These are phyloP conservation scores for Kryptolebias ocellatus DNA, from an alignment of 2,797 vertebrate genomes.

Conservation along the genomic window DNA sequence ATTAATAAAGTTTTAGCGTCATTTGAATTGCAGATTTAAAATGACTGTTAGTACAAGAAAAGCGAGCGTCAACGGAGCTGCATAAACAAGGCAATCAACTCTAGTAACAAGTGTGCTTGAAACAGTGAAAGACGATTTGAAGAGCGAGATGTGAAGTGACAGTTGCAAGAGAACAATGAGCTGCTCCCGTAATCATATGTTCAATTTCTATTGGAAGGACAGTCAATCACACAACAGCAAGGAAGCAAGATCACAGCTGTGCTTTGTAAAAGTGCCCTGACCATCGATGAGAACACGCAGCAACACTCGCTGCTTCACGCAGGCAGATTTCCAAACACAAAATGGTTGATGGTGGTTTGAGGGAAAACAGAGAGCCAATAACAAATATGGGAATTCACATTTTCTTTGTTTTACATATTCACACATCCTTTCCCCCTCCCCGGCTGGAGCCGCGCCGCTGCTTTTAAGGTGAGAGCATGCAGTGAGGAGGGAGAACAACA, in stretches of 20 bases:
- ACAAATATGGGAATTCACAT: constrained; percentile 82
- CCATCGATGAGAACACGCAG: constrained; percentile 67
- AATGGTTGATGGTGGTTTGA: constrained; percentile 79
- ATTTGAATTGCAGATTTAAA: constrained; percentile 75
- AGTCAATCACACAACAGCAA: constrained; percentile 73
- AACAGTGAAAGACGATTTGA: constrained; percentile 40
- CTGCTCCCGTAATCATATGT: constrained; percentile 70
- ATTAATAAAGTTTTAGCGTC: constrained; percentile 77
- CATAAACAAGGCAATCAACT: constrained; percentile 44
- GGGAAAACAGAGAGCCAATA: constrained; percentile 78
- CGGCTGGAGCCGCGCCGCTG: constrained; percentile 66
- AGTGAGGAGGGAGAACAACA: constrained; percentile 75
- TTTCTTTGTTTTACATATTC: constrained; percentile 82
- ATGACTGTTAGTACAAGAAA: constrained; percentile 40
- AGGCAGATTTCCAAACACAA: constrained; percentile 76
- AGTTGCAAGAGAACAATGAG: constrained; percentile 64
- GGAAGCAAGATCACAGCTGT: constrained; percentile 72
- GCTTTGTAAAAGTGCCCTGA: constrained; percentile 73
- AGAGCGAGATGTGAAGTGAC: constrained; percentile 59
- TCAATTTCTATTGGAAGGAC: constrained; percentile 70
- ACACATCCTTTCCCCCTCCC: constrained; percentile 62
- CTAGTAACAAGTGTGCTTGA: constrained; percentile 25
- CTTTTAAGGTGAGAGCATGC: constrained; percentile 79
- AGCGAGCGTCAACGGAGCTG: constrained; percentile 23
- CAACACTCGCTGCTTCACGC: constrained; percentile 67